Evolutionary conservation across 2,888 invertebrate species (phyloP).

Genomic region (Drosophila nr. perissopoda): DNA sequence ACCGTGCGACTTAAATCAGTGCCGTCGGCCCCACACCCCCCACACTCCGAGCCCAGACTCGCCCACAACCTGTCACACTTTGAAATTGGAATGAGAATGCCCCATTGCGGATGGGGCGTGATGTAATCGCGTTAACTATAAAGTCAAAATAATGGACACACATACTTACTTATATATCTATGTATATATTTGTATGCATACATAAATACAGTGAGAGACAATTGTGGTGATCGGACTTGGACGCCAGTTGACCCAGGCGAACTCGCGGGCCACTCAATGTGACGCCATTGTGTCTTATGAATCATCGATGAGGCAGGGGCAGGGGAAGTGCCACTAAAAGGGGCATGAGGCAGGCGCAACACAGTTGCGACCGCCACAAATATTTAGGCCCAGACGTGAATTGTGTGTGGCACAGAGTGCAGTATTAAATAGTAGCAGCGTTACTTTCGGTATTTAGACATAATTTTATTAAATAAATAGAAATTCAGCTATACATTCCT

Average conservation of each 20-base stretch:
- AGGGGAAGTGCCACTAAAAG: neutral
- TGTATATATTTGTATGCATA: neutral
- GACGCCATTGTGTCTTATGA: conserved; percentile 68
- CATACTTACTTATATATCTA: conserved; percentile 1
- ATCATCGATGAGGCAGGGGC: conserved; percentile 26
- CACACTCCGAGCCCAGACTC: neutral
- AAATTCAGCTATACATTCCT: neutral
- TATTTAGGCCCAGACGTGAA: conserved; percentile 8
- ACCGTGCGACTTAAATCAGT: conserved; percentile 43
- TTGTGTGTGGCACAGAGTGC: neutral
- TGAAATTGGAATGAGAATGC: conserved; percentile 21
- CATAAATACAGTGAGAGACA: conserved; percentile 38
- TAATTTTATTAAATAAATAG: neutral
- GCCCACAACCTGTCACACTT: conserved; percentile 42
- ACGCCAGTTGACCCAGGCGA: conserved; percentile 63
- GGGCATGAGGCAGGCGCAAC: neutral
- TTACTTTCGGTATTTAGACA: neutral
- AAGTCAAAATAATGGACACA: conserved; percentile 45
- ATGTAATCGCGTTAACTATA: conserved; percentile 72
- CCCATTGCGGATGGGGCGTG: conserved; percentile 57
- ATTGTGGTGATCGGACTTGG: conserved; percentile 60
- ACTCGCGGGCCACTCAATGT: conserved; percentile 58
- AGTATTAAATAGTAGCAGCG: neutral
- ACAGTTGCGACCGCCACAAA: conserved; percentile 7
- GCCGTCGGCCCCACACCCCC: conserved; percentile 3